Conservation (phyloP, 2,113 vertebrate species). For the Pardalotus punctatus region DNA sequence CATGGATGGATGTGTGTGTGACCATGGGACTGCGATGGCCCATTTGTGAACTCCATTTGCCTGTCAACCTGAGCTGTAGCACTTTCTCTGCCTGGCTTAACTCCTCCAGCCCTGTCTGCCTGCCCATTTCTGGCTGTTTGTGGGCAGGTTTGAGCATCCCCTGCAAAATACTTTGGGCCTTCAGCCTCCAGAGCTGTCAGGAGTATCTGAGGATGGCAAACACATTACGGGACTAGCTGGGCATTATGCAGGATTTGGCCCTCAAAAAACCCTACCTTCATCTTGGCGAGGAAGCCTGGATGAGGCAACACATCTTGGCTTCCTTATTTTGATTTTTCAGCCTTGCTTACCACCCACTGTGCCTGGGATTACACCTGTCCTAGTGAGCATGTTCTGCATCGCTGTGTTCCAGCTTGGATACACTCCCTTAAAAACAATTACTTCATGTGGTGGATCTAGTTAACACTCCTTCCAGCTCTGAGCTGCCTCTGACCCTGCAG, state of each 20-base stretch:
- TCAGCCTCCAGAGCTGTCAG: not conserved
- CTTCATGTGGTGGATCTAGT: slow-evolving; percentile 5
- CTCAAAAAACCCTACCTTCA: not conserved
- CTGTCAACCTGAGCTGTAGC: not conserved
- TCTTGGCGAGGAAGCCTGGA: not conserved
- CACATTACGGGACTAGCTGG: not conserved
- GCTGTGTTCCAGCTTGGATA: slow-evolving; percentile 37
- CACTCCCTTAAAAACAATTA: slow-evolving; percentile 59
- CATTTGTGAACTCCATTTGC: not conserved
- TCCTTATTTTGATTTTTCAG: slow-evolving; percentile 27
- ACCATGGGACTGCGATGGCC: not conserved
- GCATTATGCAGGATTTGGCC: not conserved
- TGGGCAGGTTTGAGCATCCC: not conserved
- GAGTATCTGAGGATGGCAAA: not conserved
- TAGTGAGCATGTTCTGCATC: not conserved
- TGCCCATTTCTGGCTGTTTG: not conserved
- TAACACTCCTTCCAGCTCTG: not conserved
- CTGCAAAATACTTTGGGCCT: not conserved
- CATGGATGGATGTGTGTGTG: accelerated
- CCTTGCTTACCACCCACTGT: slow-evolving; percentile 3
- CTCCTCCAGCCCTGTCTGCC: not conserved
- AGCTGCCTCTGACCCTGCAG: slow-evolving; percentile 9
- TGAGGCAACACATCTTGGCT: not conserved
- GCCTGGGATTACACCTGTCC: slow-evolving; percentile 57
- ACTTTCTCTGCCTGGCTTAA: not conserved